Percentiles rank a stretch among this genome's conserved stretches.
These are phyloP conservation scores for Aradus depressus DNA, from an alignment of 2,888 invertebrate species.

Conservation along the genomic window DNA sequence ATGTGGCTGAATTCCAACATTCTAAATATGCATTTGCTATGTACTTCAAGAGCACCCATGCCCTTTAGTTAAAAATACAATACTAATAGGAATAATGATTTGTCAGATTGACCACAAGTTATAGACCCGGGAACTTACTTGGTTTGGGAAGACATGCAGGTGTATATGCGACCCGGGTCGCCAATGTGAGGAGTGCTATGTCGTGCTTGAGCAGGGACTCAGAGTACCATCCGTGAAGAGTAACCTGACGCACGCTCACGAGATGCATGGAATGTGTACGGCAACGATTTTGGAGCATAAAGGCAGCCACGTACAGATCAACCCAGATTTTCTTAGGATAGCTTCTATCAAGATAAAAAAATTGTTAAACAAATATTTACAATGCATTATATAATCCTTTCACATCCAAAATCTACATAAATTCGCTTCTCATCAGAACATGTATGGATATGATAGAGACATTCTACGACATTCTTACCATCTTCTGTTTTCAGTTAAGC, in stretches of 20 bases:
- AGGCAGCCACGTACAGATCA: neutral
- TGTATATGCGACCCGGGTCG: neutral
- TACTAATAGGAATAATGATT: too few species aligned
- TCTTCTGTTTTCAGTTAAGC: too few species aligned
- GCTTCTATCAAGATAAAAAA: neutral
- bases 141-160: slow-evolving; percentile 8
- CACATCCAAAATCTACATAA: too few species aligned
- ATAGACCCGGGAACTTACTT: neutral
- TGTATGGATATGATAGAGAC: too few species aligned
- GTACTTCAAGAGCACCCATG: too few species aligned
- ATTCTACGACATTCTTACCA: too few species aligned
- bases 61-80: too few species aligned
- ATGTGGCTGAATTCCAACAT: too few species aligned
- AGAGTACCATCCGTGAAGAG: slow-evolving; percentile 1
- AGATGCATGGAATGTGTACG: neutral
- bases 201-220: slow-evolving; percentile 7
- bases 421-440: too few species aligned
- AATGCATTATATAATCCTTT: too few species aligned
- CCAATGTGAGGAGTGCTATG: slow-evolving; percentile 9
- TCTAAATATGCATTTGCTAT: too few species aligned
- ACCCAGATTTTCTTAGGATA: neutral
- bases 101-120: too few species aligned
- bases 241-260: neutral
- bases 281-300: slow-evolving; percentile 5
- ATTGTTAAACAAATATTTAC: neutral